Conservation (phyloP, 2,113 vertebrate genomes). For the Apodemus sylvaticus region DNA sequence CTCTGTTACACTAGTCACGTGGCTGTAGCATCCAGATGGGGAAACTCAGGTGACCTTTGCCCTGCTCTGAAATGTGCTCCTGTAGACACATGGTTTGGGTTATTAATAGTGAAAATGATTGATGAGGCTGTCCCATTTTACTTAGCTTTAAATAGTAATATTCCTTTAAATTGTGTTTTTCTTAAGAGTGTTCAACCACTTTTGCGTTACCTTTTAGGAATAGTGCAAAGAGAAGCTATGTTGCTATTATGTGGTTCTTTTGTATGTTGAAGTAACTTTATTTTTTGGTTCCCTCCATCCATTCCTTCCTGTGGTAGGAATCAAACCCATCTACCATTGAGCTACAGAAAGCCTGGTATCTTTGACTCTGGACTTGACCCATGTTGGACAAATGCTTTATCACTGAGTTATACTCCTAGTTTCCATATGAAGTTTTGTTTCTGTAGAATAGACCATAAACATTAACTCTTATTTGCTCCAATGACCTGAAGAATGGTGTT, state of each 20-base stretch:
- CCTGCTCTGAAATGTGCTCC: background rate
- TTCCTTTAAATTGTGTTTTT: background rate
- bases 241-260: background rate
- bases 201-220: background rate
- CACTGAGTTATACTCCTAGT: background rate
- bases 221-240: background rate
- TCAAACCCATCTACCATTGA: background rate
- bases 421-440: background rate
- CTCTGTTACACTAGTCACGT: conserved; percentile 39
- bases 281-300: background rate
- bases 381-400: background rate
- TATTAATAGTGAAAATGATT: background rate
- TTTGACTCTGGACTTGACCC: background rate
- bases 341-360: background rate
- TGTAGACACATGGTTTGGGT: background rate
- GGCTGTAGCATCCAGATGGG: conserved; percentile 45
- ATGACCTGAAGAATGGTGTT: too few species aligned
- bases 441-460: background rate
- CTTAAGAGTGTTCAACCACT: background rate
- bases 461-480: background rate
- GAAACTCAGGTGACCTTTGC: conserved; percentile 60
- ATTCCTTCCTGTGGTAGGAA: background rate
- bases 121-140: background rate
- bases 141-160: background rate
- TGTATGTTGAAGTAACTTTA: background rate